Percentiles rank a stretch among this genome's conserved stretches.
phyloP scores from a whole-genome alignment of 2,888 invertebrate species.

The Ischnura elegans region DNA sequence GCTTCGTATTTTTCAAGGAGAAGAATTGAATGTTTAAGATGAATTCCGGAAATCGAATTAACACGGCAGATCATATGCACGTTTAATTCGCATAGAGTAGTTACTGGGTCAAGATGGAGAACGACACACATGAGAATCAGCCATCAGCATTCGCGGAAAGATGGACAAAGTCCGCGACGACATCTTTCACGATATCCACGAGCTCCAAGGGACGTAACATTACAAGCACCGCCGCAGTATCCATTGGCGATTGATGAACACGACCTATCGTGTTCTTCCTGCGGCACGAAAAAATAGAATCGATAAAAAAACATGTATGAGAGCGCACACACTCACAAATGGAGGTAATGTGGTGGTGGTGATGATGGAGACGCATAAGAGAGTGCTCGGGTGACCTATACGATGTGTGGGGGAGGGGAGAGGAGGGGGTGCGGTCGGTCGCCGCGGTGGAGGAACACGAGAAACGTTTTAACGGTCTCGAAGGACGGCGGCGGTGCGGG shows the following conservation, averaged over 20 bases:
- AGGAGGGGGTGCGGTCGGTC: background rate
- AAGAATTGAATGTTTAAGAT: too few relatives aligned
- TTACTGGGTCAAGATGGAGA: too few relatives aligned
- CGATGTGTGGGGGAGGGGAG: background rate
- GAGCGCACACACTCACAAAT: background rate
- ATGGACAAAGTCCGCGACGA: too few relatives aligned
- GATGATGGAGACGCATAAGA: background rate
- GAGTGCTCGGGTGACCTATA: background rate
- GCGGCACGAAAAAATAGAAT: background rate
- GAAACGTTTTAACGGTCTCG: constrained; percentile 51
- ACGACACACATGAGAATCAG: too few relatives aligned
- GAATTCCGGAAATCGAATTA: too few relatives aligned
- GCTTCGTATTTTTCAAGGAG: too few relatives aligned
- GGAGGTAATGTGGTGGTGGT: background rate
- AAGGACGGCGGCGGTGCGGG: background rate
- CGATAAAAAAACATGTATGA: background rate
- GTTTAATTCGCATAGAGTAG: too few relatives aligned
- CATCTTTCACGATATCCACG: too few relatives aligned
- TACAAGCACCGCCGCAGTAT: background rate
- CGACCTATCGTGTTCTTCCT: background rate
- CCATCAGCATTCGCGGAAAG: too few relatives aligned
- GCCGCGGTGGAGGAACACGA: constrained; percentile 6
- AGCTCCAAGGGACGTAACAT: background rate
- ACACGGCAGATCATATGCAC: too few relatives aligned
- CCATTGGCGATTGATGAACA: background rate